Evolutionary conservation across 2,797 vertebrate species (phyloP).

Genomic region (Dipus sagitta): DNA sequence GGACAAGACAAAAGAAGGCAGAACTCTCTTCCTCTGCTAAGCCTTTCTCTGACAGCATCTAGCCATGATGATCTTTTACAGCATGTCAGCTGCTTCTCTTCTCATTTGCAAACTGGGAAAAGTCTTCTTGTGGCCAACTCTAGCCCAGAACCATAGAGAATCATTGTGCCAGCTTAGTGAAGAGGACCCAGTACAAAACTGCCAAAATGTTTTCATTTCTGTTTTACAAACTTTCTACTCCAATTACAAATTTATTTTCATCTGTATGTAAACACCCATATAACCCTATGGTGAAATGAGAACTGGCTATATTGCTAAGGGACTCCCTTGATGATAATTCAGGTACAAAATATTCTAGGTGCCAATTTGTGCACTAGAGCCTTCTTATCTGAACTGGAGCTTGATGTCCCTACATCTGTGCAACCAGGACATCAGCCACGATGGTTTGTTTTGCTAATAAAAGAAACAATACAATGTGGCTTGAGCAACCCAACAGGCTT

Average conservation of each 20-base stretch:
- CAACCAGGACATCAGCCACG: background rate
- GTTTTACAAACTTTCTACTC: background rate
- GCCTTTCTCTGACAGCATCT: background rate
- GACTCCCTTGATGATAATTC: constrained; percentile 13
- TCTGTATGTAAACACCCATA: background rate
- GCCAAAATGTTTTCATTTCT: background rate
- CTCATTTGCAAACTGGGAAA: background rate
- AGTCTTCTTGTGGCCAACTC: background rate
- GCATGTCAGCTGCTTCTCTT: background rate
- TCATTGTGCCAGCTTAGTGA: background rate
- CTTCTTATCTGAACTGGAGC: background rate
- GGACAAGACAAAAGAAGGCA: background rate
- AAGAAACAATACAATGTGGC: background rate
- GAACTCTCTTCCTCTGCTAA: background rate
- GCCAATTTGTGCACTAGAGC: background rate
- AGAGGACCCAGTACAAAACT: background rate
- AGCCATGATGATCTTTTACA: background rate
- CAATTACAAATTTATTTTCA: background rate
- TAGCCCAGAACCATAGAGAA: background rate
- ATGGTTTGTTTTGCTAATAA: constrained; percentile 9
- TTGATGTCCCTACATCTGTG: background rate
- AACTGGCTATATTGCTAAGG: background rate
- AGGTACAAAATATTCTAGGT: background rate
- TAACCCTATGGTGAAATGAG: background rate
- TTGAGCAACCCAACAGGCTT: background rate